Conservation (phyloP, 2,888 invertebrate species). For the Andrena fulva region DNA sequence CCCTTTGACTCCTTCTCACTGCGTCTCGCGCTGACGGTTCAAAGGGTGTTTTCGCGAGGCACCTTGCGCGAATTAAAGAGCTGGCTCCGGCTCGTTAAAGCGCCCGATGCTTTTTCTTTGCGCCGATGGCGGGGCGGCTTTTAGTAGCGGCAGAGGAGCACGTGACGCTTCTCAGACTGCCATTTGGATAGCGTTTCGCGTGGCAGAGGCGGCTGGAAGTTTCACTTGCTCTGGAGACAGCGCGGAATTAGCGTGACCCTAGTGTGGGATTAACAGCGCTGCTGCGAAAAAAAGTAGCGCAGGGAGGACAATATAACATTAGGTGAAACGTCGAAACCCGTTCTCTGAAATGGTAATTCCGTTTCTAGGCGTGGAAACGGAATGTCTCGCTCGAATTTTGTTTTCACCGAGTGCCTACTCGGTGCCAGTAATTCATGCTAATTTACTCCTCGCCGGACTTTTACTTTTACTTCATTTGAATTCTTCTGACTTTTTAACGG, state of each 20-base stretch:
- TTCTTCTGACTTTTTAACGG: conserved; percentile 5
- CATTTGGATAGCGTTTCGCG: conserved; percentile 4
- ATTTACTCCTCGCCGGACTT: not conserved
- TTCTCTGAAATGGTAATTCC: conserved; percentile 8
- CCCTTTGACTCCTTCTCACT: not conserved
- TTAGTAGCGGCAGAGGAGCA: conserved; percentile 9
- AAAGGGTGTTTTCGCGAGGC: conserved; percentile 20
- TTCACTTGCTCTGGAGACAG: conserved; percentile 14
- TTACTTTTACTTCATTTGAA: conserved; percentile 3
- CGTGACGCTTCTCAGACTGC: conserved; percentile 1
- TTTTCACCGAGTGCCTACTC: conserved; percentile 1
- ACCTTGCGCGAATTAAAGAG: conserved; percentile 9
- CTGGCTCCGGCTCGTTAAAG: not conserved
- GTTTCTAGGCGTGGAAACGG: conserved; percentile 12
- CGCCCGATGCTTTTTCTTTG: not conserved
- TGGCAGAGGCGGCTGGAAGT: conserved; percentile 8
- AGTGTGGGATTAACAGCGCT: conserved; percentile 5
- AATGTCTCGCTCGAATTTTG: conserved; percentile 19
- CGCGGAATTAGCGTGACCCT: conserved; percentile 39
- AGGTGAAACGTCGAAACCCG: conserved; percentile 40
- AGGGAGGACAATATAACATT: conserved; percentile 9
- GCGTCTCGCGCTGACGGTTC: not conserved
- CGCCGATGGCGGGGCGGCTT: not conserved
- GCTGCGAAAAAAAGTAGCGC: conserved; percentile 27
- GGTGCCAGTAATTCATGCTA: conserved; percentile 26